Evolutionary conservation across 2,888 invertebrate species (phyloP).

Genomic region (Bimastos eiseni): DNA sequence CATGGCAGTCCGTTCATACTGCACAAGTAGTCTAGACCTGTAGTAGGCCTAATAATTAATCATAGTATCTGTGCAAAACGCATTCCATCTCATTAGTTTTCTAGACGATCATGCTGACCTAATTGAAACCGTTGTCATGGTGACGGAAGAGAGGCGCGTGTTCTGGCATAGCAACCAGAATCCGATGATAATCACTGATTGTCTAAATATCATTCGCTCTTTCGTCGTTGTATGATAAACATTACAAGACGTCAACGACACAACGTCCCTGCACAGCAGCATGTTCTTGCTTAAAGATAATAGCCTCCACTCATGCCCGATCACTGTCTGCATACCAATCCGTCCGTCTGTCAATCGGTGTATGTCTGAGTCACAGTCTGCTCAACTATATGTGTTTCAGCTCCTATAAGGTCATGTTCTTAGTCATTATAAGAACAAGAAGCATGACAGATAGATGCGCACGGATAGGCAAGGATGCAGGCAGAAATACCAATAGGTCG

Average conservation of each 20-base stretch:
- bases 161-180: not conserved
- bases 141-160: not conserved
- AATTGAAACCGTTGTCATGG: not conserved
- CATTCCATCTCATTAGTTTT: not conserved
- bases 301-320: not conserved
- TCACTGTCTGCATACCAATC: not conserved
- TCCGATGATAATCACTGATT: not conserved
- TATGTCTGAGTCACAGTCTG: not conserved
- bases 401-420: not conserved
- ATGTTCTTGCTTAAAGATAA: not conserved
- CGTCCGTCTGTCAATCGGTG: too few species aligned
- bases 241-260: not conserved
- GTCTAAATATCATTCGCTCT: not conserved
- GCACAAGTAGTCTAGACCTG: too few species aligned
- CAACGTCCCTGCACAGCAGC: not conserved
- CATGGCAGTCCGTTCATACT: too few species aligned
- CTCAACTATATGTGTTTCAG: not conserved
- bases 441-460: too few species aligned
- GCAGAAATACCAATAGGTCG: too few species aligned
- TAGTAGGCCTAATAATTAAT: too few species aligned
- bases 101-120: not conserved
- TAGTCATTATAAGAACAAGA: not conserved
- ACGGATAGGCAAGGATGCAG: too few species aligned
- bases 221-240: not conserved
- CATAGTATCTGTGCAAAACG: not conserved